Percentiles rank a stretch among this genome's conserved stretches.
phyloP scores from a whole-genome alignment of 2,888 invertebrate genomes.

The Heliconius hortense region DNA sequence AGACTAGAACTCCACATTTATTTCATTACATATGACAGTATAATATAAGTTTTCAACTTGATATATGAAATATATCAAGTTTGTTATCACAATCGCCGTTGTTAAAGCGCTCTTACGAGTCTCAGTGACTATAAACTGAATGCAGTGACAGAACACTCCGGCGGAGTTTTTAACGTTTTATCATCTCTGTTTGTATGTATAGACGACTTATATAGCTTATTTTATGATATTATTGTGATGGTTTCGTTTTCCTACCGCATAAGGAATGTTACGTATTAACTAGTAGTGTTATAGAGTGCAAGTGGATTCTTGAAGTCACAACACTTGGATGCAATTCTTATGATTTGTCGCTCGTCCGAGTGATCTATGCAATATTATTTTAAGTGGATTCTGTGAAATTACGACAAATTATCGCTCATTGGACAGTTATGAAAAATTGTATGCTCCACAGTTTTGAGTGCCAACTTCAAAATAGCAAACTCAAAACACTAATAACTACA shows the following conservation, averaged over 20 bases:
- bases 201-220: constrained; percentile 77
- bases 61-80: constrained; percentile 71
- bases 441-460: constrained; percentile 53
- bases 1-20: constrained; percentile 50
- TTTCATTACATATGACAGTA: constrained; percentile 48
- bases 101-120: constrained; percentile 55
- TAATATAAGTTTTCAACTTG: constrained; percentile 52
- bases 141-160: constrained; percentile 56
- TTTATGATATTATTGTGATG: constrained; percentile 79
- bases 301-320: constrained; percentile 69
- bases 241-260: constrained; percentile 80
- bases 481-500: neutral
- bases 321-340: constrained; percentile 63
- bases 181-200: constrained; percentile 77
- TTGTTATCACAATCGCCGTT: constrained; percentile 46
- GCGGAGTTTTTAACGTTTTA: constrained; percentile 66
- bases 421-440: constrained; percentile 72
- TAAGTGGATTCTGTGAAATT: constrained; percentile 63
- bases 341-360: constrained; percentile 64
- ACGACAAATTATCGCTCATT: constrained; percentile 66
- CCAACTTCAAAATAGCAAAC: constrained; percentile 18
- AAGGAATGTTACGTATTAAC: constrained; percentile 75
- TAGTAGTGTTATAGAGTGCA: constrained; percentile 70
- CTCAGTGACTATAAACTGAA: constrained; percentile 70
- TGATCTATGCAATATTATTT: constrained; percentile 68